Conservation (phyloP, 2,888 invertebrate species). For the Oligia latruncula region DNA sequence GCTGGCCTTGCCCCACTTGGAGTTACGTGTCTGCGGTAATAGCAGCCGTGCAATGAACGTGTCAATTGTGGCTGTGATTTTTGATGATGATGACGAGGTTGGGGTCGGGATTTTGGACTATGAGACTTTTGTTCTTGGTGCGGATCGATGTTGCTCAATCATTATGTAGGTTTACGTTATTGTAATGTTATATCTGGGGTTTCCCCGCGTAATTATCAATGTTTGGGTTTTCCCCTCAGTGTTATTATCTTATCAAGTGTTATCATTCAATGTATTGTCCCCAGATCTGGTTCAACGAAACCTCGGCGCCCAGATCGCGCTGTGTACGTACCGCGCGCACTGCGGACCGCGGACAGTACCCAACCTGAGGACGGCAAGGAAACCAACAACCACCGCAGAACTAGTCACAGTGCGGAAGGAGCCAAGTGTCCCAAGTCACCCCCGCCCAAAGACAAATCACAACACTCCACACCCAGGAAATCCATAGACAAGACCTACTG, state of each 20-base stretch:
- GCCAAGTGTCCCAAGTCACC: conserved; percentile 83
- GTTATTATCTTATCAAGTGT: conserved; percentile 33
- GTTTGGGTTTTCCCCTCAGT: conserved; percentile 1
- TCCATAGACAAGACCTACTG: conserved; percentile 86
- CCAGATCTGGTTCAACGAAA: conserved; percentile 83
- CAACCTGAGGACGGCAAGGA: conserved; percentile 72
- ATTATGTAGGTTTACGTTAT: conserved; percentile 6
- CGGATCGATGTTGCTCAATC: conserved; percentile 24
- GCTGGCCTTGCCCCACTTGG: conserved; percentile 81
- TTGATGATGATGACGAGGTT: conserved; percentile 31
- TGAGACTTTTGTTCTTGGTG: not conserved
- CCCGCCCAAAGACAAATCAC: conserved; percentile 80
- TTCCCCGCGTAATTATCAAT: conserved; percentile 9
- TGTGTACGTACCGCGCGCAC: conserved; percentile 94
- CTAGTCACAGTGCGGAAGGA: conserved; percentile 74
- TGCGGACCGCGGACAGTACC: conserved; percentile 84
- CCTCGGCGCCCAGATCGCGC: conserved; percentile 94
- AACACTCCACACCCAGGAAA: conserved; percentile 82
- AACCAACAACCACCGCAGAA: conserved; percentile 70
- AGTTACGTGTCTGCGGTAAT: conserved; percentile 67
- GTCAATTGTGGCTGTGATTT: conserved; percentile 50
- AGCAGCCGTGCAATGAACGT: conserved; percentile 57
- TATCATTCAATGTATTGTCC: conserved; percentile 62
- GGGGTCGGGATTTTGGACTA: not conserved
- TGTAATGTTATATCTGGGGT: conserved; percentile 8